Percentiles rank a stretch among this genome's conserved stretches.
These are phyloP conservation scores for Pediacus dermestoides DNA, from an alignment of 2,888 invertebrate species.

Conservation along the genomic window DNA sequence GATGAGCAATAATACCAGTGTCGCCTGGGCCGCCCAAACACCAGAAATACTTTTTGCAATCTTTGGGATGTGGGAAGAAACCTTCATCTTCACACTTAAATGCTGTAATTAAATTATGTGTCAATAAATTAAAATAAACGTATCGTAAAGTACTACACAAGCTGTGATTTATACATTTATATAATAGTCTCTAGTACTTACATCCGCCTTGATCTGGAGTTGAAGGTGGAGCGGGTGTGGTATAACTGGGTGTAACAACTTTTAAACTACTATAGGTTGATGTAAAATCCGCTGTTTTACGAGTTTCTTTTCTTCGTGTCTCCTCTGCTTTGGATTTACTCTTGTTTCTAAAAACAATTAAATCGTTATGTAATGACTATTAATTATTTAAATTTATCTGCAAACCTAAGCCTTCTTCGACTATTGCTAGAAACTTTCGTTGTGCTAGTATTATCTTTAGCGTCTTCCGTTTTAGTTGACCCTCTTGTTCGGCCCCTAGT, in stretches of 20 bases:
- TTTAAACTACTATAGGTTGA: constrained; percentile 51
- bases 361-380: background rate
- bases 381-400: too few relatives aligned
- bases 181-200: constrained; percentile 44
- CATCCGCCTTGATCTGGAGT: constrained; percentile 86
- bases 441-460: background rate
- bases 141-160: constrained; percentile 3
- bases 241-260: constrained; percentile 50
- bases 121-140: background rate
- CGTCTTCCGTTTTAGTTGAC: constrained; percentile 18
- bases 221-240: constrained; percentile 79
- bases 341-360: constrained; percentile 19
- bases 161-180: background rate
- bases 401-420: constrained; percentile 36
- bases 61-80: constrained; percentile 86
- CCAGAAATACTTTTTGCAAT: constrained; percentile 95
- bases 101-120: constrained; percentile 53
- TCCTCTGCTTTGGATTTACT: constrained; percentile 19
- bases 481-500: constrained; percentile 35
- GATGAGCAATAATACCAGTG: constrained; percentile 85
- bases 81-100: constrained; percentile 93
- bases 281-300: constrained; percentile 51
- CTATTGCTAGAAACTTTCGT: too few relatives aligned
- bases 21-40: constrained; percentile 87
- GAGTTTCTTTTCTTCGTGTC: constrained; percentile 27